Evolutionary conservation across 2,113 vertebrate genomes (phyloP).

Genomic region (Rhynchomys soricoides): DNA sequence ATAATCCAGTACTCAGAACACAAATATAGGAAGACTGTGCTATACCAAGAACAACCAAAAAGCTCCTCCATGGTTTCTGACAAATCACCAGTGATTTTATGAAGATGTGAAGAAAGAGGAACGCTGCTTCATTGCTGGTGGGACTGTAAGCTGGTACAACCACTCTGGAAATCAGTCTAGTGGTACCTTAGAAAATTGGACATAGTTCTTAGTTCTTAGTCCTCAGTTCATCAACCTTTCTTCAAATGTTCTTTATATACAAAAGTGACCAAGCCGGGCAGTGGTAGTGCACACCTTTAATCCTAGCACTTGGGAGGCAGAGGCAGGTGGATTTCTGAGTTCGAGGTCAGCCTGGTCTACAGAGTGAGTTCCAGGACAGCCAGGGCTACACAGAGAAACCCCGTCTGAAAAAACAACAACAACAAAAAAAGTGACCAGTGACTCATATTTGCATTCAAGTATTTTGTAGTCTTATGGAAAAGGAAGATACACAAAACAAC

Average conservation of each 20-base stretch:
- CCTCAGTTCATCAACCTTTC: conserved; percentile 24
- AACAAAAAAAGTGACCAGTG: background rate
- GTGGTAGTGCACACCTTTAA: too few species aligned
- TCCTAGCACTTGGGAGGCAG: too few species aligned
- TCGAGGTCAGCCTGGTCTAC: too few species aligned
- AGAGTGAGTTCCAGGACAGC: too few species aligned
- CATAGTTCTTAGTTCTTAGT: background rate
- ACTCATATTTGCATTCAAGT: background rate
- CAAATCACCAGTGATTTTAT: background rate
- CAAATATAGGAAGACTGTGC: background rate
- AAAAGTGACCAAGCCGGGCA: background rate
- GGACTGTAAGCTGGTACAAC: too few species aligned
- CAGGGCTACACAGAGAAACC: too few species aligned
- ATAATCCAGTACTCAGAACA: background rate
- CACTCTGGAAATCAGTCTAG: too few species aligned
- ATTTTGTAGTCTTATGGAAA: conserved; percentile 39
- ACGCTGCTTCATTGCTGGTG: too few species aligned
- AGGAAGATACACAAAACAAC: background rate
- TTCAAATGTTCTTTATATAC: background rate
- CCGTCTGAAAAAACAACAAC: too few species aligned
- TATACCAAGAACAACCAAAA: background rate
- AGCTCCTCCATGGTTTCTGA: background rate
- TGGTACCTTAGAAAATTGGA: too few species aligned
- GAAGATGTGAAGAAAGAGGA: background rate
- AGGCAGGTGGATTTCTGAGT: too few species aligned